Percentiles rank a stretch among this genome's conserved stretches.
Conservation (phyloP, 2,797 vertebrate species). For the Falco naumanni region DNA sequence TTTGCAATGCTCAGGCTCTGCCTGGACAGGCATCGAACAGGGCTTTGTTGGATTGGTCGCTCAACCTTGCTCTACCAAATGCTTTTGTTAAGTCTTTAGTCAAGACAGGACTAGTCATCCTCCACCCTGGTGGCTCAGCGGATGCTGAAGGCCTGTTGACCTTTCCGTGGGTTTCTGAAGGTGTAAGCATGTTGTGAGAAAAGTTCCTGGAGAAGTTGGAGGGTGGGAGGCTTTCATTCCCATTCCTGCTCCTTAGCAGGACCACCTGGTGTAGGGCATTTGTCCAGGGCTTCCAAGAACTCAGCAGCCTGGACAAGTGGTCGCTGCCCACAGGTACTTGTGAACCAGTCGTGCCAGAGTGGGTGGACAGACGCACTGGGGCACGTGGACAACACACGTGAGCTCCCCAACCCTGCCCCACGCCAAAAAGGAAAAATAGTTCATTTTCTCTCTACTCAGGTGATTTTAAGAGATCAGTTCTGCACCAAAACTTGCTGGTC, state of each 20-base stretch:
- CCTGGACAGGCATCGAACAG: background rate
- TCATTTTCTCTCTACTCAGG: background rate
- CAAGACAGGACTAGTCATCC: background rate
- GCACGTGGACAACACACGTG: fast-evolving
- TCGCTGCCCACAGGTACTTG: background rate
- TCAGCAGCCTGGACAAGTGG: background rate
- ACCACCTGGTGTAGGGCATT: background rate
- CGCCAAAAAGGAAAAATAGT: background rate
- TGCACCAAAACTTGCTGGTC: background rate
- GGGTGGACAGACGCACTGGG: too few relatives aligned
- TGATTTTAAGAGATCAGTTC: background rate
- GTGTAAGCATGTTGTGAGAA: background rate
- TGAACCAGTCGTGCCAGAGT: fast-evolving
- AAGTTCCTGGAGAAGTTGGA: background rate
- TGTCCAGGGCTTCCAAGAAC: background rate
- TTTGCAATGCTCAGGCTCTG: background rate
- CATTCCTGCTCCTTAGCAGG: background rate
- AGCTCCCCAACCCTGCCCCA: background rate
- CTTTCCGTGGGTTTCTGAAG: background rate
- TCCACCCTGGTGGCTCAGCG: background rate
- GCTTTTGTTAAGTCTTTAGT: background rate
- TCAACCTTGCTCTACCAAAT: background rate
- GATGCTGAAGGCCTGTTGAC: background rate
- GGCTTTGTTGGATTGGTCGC: background rate
- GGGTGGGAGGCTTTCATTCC: background rate